Evolutionary conservation across 2,113 vertebrate genomes (phyloP), one percentile per base, ranked within the genome.

Genomic region (Macquaria australasica): DNA sequence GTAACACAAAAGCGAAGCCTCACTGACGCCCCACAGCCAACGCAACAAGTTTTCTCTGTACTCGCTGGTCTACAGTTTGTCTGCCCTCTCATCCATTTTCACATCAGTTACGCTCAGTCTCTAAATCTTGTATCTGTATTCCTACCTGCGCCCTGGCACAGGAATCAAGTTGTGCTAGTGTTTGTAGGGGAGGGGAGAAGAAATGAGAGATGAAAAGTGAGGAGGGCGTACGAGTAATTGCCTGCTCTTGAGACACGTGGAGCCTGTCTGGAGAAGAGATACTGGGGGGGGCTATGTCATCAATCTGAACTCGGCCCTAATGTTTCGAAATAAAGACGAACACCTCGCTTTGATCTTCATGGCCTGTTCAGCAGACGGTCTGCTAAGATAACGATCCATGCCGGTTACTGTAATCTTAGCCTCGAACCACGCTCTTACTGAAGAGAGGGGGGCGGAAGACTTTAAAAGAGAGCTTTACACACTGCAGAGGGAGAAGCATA

Each of bases 371-470:
- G 92, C 93, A 96, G 96, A 95, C 88, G 0, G 92, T 87, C 90
- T 93, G 95, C 95, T 95, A 90, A 94, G 94, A 96, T 96, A 96
- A 95, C 92, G 69, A 95, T 93, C 93, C 88, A 94, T 82, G 89
- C 92, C 89, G 91, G 87, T 95, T 93, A 93, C 91, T 95, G 93
- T 96, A 96, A 96, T 96, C 91, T 95, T 94, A 95, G 89, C 94
- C 90, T 86, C 81, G 8, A 60, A 73, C 45, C 31, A 51, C 73
- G 68, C 82, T 87, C 86, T 88, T 75, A 88, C 79, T 45, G 68
- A 75, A 85, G 79, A 81, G 58, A 53, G 59, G 51, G 39, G 28
- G 62, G 66, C 69, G 73, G 63, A 21, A 34, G 79, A 60, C 69
- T 64, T 73, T 50, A 58, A 78, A 77, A 67, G 39, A 21, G 34